A percentile compares a stretch with the other conserved stretches of the same genome.
phyloP scores from a whole-genome alignment of 2,797 vertebrate species.

The Tympanoctomys barrerae region DNA sequence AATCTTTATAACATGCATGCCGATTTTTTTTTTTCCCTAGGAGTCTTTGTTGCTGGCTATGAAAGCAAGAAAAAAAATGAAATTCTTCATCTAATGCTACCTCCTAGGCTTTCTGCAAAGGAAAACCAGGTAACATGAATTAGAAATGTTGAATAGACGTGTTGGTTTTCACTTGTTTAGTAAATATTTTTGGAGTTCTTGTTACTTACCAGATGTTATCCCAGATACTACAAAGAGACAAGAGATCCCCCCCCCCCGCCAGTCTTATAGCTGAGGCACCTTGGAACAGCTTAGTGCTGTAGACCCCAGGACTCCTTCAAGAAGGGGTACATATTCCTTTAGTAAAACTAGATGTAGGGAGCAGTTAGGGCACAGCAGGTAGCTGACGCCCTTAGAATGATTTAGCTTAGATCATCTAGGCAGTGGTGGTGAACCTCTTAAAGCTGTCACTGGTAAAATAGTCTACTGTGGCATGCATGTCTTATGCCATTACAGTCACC shows the following conservation, averaged over 20 bases:
- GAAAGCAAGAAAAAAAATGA: conserved; percentile 88
- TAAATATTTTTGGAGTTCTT: not conserved
- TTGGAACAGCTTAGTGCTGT: not conserved
- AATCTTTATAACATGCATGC: not conserved
- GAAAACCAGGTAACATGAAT: conserved; percentile 91
- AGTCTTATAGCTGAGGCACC: not conserved
- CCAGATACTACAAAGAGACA: not conserved
- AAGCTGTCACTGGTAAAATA: not conserved
- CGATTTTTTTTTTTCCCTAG: conserved; percentile 83
- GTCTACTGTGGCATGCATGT: not conserved
- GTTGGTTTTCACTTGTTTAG: not conserved
- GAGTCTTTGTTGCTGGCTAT: conserved; percentile 93
- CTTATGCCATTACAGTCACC: not conserved
- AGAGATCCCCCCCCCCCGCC: not conserved
- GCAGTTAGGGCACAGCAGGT: not conserved
- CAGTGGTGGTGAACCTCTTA: not conserved
- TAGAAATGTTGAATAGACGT: not conserved
- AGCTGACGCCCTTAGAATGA: not conserved
- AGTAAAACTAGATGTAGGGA: conserved; percentile 20
- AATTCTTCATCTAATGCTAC: conserved; percentile 93
- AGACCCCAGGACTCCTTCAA: not conserved
- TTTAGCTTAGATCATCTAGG: not conserved
- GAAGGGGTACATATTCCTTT: not conserved
- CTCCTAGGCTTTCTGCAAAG: conserved; percentile 90
- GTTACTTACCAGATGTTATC: not conserved